phyloP scores from a whole-genome alignment of 1,140 invertebrate genomes.

The Stegodyphus mimosarum region DNA sequence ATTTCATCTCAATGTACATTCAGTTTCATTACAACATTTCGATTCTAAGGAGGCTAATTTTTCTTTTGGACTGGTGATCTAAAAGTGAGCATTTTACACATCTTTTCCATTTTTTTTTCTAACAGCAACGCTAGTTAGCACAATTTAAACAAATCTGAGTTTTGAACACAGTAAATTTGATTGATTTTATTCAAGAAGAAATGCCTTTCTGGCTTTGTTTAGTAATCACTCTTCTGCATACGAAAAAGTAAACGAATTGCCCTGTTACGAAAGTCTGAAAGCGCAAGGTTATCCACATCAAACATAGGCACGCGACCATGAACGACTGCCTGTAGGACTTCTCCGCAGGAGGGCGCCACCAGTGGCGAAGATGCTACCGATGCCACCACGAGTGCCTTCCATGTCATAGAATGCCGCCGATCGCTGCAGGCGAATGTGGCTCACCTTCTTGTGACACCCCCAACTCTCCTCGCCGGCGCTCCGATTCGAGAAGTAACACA shows the following conservation, averaged over 20 bases:
- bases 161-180: too few species aligned
- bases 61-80: too few species aligned
- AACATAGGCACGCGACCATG: not conserved
- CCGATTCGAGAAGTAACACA: not conserved
- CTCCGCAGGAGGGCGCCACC: conserved; percentile 33
- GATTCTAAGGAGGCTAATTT: too few species aligned
- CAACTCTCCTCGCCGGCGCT: not conserved
- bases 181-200: too few species aligned
- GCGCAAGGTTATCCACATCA: not conserved
- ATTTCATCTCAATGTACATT: too few species aligned
- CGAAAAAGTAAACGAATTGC: not conserved
- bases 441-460: conserved; percentile 15
- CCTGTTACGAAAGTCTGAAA: not conserved
- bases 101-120: too few species aligned
- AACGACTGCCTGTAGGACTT: too few species aligned
- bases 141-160: too few species aligned
- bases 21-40: too few species aligned
- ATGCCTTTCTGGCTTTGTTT: not conserved
- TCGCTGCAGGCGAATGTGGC: conserved; percentile 33
- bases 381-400: conserved; percentile 14
- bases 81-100: too few species aligned
- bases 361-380: conserved; percentile 29
- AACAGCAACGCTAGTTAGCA: too few species aligned
- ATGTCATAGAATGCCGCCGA: conserved; percentile 48
- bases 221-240: not conserved